phyloP scores from a whole-genome alignment of 2,888 invertebrate genomes.

The Poecilus cupreus region DNA sequence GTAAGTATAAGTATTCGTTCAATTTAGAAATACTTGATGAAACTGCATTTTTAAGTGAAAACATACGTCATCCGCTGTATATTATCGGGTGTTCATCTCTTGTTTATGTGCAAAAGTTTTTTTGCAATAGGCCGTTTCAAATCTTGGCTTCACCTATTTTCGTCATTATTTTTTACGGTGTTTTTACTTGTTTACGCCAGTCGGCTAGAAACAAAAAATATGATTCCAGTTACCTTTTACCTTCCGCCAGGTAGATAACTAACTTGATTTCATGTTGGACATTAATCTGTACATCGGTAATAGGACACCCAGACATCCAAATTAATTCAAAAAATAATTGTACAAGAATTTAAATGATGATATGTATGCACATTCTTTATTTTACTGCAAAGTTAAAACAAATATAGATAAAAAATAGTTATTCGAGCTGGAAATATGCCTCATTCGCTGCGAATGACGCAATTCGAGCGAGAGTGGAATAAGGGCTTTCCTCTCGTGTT shows the following conservation, averaged over 20 bases:
- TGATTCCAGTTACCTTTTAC: slow-evolving; percentile 5
- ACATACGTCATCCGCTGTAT: slow-evolving; percentile 5
- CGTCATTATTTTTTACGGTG: slow-evolving; percentile 33
- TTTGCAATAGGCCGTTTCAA: slow-evolving; percentile 41
- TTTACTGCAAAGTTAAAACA: no score
- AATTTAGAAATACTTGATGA: slow-evolving; percentile 27
- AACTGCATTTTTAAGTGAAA: slow-evolving; percentile 20
- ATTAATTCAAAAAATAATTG: background rate
- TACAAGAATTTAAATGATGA: no score
- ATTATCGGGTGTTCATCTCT: slow-evolving; percentile 47
- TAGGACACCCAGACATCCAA: background rate
- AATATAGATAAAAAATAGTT: no score
- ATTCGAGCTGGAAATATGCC: no score
- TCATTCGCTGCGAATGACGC: no score
- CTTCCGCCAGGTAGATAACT: slow-evolving; percentile 6
- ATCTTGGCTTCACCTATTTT: slow-evolving; percentile 43
- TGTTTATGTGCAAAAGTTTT: slow-evolving; percentile 48
- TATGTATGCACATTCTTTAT: no score
- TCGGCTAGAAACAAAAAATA: slow-evolving; percentile 6
- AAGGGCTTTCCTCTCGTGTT: no score
- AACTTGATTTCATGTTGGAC: background rate
- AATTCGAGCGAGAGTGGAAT: no score
- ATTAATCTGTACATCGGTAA: background rate
- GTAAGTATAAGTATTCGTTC: background rate
- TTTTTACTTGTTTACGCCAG: slow-evolving; percentile 36